Conservation (phyloP, 2,888 invertebrate genomes). For the Campaea margaritaria region DNA sequence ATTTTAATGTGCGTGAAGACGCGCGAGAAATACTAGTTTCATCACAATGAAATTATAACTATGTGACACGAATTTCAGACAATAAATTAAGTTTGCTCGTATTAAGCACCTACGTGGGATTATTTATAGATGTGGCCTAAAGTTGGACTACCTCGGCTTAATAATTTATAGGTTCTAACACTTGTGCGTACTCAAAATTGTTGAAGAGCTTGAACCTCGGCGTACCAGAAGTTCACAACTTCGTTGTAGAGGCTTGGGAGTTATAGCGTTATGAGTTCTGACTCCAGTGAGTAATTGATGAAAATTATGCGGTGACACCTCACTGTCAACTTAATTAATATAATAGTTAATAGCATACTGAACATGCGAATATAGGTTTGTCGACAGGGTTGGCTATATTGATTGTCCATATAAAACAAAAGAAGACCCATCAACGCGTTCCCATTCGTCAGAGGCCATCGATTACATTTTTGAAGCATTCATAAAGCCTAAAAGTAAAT, state of each 20-base stretch:
- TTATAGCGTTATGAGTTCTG: slow-evolving; percentile 44
- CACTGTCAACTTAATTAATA: background rate
- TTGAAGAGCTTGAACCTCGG: slow-evolving; percentile 56
- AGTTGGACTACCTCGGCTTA: slow-evolving; percentile 61
- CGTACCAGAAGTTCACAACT: slow-evolving; percentile 46
- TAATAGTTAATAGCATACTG: background rate
- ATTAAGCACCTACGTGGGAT: slow-evolving; percentile 49
- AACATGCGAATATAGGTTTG: background rate
- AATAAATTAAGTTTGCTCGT: slow-evolving; percentile 53
- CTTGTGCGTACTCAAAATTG: slow-evolving; percentile 60
- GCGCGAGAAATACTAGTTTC: slow-evolving; percentile 15
- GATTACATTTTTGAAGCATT: too few species aligned
- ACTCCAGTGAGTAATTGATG: slow-evolving; percentile 34
- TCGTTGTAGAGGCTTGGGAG: slow-evolving; percentile 45
- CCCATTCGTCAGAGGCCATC: too few species aligned
- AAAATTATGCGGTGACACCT: slow-evolving; percentile 16
- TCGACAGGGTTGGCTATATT: too few species aligned
- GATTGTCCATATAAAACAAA: too few species aligned
- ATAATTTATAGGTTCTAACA: slow-evolving; percentile 67
- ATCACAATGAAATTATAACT: slow-evolving; percentile 30
- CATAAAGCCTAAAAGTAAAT: too few species aligned
- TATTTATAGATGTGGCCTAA: slow-evolving; percentile 62
- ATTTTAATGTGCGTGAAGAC: too few species aligned
- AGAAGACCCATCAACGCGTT: too few species aligned
- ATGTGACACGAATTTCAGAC: slow-evolving; percentile 33